These are phyloP conservation scores for Sinonovacula constricta DNA, from an alignment of 1,140 invertebrate species.

Conservation along the genomic window DNA sequence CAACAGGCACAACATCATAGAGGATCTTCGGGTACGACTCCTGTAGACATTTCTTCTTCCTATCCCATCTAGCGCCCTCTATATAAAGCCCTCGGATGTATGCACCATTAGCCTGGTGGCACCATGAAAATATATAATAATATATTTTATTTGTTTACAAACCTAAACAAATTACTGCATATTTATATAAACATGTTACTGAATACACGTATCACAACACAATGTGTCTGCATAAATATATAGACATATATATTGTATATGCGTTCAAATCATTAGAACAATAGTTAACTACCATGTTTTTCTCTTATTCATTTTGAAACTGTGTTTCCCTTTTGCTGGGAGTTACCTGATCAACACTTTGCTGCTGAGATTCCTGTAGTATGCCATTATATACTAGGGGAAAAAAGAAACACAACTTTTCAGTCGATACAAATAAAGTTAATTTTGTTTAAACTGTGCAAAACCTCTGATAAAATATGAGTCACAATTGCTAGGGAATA, in stretches of 20 bases:
- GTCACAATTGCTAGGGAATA: too few species aligned
- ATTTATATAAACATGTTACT: not conserved
- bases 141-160: not conserved
- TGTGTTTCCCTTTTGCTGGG: too few species aligned
- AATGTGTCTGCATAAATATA: not conserved
- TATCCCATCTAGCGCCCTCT: constrained; percentile 78
- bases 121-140: constrained; percentile 35
- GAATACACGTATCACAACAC: not conserved
- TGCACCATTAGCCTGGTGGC: constrained; percentile 77
- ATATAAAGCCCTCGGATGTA: constrained; percentile 77
- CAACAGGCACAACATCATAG: constrained; percentile 77
- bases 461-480: too few species aligned
- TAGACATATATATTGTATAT: not conserved
- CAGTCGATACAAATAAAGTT: too few species aligned
- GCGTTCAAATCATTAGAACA: not conserved
- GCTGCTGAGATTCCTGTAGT: too few species aligned
- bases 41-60: constrained; percentile 65
- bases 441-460: too few species aligned
- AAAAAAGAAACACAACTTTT: too few species aligned
- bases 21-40: constrained; percentile 77
- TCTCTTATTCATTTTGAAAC: too few species aligned
- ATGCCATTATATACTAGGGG: too few species aligned
- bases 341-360: too few species aligned
- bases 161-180: not conserved
- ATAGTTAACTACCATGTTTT: not conserved